phyloP scores from a whole-genome alignment of 2,797 vertebrate species.

The Centroberyx gerrardi region DNA sequence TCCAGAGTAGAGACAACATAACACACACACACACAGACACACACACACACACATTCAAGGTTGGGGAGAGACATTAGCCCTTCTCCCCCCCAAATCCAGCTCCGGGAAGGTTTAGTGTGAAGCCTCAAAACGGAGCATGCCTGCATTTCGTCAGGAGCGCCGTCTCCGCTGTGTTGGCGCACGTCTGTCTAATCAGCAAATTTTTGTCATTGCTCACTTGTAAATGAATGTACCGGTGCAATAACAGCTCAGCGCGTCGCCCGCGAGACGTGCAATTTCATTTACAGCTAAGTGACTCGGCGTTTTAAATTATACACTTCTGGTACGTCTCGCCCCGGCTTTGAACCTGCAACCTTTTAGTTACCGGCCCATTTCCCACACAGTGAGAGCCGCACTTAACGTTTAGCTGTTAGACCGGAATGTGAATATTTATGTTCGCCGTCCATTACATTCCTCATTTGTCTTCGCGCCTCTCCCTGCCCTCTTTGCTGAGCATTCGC shows the following conservation, averaged over 20 bases:
- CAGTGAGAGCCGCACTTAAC: slow-evolving; percentile 37
- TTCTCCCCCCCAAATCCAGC: slow-evolving; percentile 36
- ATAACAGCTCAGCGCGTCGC: slow-evolving; percentile 10
- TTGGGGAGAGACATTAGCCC: slow-evolving; percentile 39
- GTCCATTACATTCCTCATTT: slow-evolving; percentile 45
- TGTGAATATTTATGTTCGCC: slow-evolving; percentile 47
- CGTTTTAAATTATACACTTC: slow-evolving; percentile 38
- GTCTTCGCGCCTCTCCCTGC: slow-evolving; percentile 37
- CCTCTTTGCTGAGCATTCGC: slow-evolving; percentile 14
- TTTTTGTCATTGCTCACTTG: slow-evolving; percentile 8
- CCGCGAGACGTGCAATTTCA: slow-evolving; percentile 14
- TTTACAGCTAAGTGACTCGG: slow-evolving; percentile 28
- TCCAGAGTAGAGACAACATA: slow-evolving; percentile 50
- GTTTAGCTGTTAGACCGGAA: slow-evolving; percentile 35
- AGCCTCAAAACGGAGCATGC: slow-evolving; percentile 8
- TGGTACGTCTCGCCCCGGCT: slow-evolving; percentile 15
- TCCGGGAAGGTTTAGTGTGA: slow-evolving; percentile 22
- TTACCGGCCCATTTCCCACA: slow-evolving; percentile 38
- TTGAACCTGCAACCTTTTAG: slow-evolving; percentile 46
- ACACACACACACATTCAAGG: neutral
- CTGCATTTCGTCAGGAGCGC: slow-evolving; percentile 26
- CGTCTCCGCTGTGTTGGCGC: slow-evolving; percentile 3
- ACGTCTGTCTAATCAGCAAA: slow-evolving; percentile 3
- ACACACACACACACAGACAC: slow-evolving; percentile 33
- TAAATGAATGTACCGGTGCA: slow-evolving; percentile 3